Evolutionary conservation across 2,888 invertebrate genomes (phyloP).

Genomic region (Labia minor): DNA sequence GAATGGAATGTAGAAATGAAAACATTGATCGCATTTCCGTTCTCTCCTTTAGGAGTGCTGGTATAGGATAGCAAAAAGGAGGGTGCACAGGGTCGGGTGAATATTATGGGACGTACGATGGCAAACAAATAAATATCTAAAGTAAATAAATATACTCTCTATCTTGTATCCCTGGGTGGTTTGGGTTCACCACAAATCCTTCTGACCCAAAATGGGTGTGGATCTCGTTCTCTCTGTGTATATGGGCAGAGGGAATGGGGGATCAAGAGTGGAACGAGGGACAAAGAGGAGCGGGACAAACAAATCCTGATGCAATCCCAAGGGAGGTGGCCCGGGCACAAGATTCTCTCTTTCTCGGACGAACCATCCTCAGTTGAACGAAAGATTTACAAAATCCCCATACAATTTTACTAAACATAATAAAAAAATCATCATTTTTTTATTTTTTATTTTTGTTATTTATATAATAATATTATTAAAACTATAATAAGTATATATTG

Average conservation of each 20-base stretch:
- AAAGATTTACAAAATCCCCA: neutral
- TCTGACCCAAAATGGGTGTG: neutral
- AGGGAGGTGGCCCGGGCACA: neutral
- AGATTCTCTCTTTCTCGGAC: neutral
- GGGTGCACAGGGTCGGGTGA: neutral
- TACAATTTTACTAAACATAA: neutral
- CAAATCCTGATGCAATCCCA: neutral
- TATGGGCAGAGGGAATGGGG: no score
- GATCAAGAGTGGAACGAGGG: no score
- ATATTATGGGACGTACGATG: neutral
- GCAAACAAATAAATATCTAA: constrained; percentile 8
- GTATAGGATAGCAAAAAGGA: neutral
- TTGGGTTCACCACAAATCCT: neutral
- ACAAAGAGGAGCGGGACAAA: no score
- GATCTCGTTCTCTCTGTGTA: neutral
- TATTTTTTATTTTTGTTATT: no score
- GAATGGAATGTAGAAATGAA: neutral
- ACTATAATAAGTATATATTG: no score
- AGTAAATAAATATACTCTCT: constrained; percentile 8
- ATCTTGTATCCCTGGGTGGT: neutral
- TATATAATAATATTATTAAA: no score
- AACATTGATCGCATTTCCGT: no score
- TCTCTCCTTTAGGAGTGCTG: neutral
- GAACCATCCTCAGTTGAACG: neutral
- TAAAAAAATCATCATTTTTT: no score